Evolutionary conservation across 2,888 invertebrate genomes (phyloP).

Genomic region (Nymphalis urticae): DNA sequence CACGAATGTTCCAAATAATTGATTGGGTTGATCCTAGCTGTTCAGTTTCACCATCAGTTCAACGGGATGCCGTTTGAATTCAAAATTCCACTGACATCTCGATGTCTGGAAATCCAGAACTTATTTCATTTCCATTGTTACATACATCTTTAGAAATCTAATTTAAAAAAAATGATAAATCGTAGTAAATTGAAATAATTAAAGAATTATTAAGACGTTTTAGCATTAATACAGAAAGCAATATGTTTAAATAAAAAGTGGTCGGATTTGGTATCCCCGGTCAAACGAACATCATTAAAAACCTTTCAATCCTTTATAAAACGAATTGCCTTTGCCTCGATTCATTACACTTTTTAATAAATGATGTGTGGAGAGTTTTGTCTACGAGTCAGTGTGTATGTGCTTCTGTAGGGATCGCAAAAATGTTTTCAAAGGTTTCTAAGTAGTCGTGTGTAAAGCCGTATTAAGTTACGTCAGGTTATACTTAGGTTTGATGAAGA

Average conservation of each 20-base stretch:
- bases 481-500: constrained; percentile 13
- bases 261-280: neutral
- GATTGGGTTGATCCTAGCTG: too few species aligned
- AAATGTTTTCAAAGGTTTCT: constrained; percentile 34
- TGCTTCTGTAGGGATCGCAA: constrained; percentile 11
- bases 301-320: constrained; percentile 2
- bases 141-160: too few species aligned
- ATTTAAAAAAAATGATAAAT: too few species aligned
- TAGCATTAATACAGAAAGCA: too few species aligned
- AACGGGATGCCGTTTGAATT: too few species aligned
- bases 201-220: too few species aligned
- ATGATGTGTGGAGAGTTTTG: neutral
- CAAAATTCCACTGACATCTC: too few species aligned
- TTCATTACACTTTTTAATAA: constrained; percentile 25
- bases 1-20: too few species aligned
- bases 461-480: constrained; percentile 28
- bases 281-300: constrained; percentile 3
- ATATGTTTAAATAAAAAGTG: neutral
- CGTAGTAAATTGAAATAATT: too few species aligned
- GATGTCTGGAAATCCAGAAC: too few species aligned
- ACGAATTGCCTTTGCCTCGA: constrained; percentile 15
- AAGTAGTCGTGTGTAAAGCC: constrained; percentile 28
- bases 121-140: too few species aligned
- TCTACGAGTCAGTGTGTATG: constrained; percentile 1
- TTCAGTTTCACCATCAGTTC: too few species aligned